Percentiles rank a stretch among this genome's conserved stretches.
These are phyloP conservation scores for Vulpes lagopus DNA, from an alignment of 2,113 vertebrate genomes.

Conservation along the genomic window DNA sequence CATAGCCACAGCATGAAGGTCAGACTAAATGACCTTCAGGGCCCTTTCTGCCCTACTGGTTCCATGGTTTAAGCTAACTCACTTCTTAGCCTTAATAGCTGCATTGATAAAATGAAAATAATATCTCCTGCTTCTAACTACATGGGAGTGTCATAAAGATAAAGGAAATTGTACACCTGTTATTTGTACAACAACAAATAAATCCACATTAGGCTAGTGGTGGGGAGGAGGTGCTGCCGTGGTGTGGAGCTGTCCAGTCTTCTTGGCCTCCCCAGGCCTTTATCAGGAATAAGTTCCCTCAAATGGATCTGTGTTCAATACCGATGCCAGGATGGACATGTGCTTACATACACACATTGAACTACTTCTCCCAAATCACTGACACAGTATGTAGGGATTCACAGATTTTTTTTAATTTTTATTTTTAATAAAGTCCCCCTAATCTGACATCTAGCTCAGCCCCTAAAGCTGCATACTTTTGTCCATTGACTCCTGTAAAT, in stretches of 20 bases:
- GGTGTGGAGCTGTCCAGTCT: too few species aligned
- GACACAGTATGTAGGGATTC: background rate
- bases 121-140: background rate
- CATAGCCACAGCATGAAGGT: background rate
- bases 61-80: background rate
- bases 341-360: background rate
- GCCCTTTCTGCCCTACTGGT: background rate
- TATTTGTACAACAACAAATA: slow-evolving; percentile 1
- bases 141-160: slow-evolving; percentile 23
- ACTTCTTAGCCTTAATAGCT: background rate
- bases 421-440: background rate
- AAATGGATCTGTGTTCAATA: background rate
- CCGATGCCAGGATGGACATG: background rate
- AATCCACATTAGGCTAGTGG: background rate
- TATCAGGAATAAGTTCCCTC: background rate
- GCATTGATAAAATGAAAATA: slow-evolving; percentile 24
- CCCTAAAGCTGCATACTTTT: background rate
- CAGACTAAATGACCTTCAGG: background rate
- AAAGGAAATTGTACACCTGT: background rate
- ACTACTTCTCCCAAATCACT: background rate
- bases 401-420: background rate
- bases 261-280: background rate
- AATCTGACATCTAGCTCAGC: background rate
- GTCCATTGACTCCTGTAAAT: background rate
- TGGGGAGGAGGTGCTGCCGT: background rate